phyloP scores from a whole-genome alignment of 2,888 invertebrate genomes.

The Rhamnusium bicolor region DNA sequence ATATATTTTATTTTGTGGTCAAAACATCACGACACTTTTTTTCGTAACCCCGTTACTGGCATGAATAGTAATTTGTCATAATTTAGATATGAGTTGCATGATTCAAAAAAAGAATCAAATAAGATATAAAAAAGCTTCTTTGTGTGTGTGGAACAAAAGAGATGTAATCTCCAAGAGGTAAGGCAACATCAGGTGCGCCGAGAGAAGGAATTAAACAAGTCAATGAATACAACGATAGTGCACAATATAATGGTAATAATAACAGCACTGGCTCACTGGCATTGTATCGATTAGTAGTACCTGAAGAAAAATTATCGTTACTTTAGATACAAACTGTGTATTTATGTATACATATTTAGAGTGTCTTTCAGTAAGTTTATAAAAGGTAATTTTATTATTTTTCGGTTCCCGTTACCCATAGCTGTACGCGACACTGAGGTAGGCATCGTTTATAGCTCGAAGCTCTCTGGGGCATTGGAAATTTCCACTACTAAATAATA shows the following conservation, averaged over 20 bases:
- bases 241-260: too few relatives aligned
- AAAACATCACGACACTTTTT: too few relatives aligned
- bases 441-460: slow-evolving; percentile 13
- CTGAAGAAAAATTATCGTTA: too few relatives aligned
- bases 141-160: slow-evolving; percentile 30
- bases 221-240: too few relatives aligned
- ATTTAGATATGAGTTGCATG: slow-evolving; percentile 19
- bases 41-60: background rate
- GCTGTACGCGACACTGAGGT: slow-evolving; percentile 2
- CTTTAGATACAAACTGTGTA: too few relatives aligned
- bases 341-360: too few relatives aligned
- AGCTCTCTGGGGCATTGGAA: slow-evolving; percentile 7
- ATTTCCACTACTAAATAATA: slow-evolving; percentile 16
- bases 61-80: slow-evolving; percentile 25
- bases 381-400: background rate
- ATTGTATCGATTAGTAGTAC: too few relatives aligned
- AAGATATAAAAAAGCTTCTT: slow-evolving; percentile 3
- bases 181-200: background rate
- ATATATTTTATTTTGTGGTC: background rate
- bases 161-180: slow-evolving; percentile 23
- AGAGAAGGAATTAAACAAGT: background rate
- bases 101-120: slow-evolving; percentile 7
- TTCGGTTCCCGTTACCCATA: background rate
- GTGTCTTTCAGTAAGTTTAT: background rate
- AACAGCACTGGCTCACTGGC: too few relatives aligned